Base-by-base conservation (phyloP, 2,888 invertebrate species). In the Clusia tigrina region DNA sequence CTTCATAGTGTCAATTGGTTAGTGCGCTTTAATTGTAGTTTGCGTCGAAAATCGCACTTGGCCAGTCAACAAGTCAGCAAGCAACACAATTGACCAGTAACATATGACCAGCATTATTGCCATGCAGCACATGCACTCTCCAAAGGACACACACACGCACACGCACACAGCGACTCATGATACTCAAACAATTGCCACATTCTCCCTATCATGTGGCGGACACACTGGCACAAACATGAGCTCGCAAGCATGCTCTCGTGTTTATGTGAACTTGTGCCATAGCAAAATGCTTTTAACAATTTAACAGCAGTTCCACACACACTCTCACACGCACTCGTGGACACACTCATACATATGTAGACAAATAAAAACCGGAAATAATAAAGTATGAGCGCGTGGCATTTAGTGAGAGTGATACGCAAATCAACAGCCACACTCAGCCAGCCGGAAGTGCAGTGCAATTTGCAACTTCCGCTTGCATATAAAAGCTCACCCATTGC, bases 371-470 rank as follows among this genome's bases (percentile, higher is more conserved):
- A 25, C 18, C 58, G 58, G 58, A 63, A 65, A 63, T 60, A 65
- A 60, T 65, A 55, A 65, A 61, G 48, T 56, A 61, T 60, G 15
- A 52, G 3, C n/a, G 3, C n/a, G n/a, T 42, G 5, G 32, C 32
- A 12, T 12, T 32, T 10, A 6, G 3, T 20, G 48, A 2, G 48
- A 48, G 58, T 61, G 53, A 67, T 58, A 64, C 64, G 64, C 64
- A 60, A 67, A 64, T 66, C 62, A 64, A 3, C 42, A 22, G 48
- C 18, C 48, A 22, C 48, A 48, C 48, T 20, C 42, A 64, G 60
- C 60, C 58, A 63, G 62, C 66, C 68, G 68, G 68, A 68, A 63
- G 64, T 65, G 63, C 60, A 64, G 63, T 65, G 68, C 66, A 66
- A 68, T 63, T 66, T 60, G 63, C 63, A 62, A 66, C 65, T 68